Conservation (phyloP, 2,888 invertebrate species). For the Cephus rjabovi region DNA sequence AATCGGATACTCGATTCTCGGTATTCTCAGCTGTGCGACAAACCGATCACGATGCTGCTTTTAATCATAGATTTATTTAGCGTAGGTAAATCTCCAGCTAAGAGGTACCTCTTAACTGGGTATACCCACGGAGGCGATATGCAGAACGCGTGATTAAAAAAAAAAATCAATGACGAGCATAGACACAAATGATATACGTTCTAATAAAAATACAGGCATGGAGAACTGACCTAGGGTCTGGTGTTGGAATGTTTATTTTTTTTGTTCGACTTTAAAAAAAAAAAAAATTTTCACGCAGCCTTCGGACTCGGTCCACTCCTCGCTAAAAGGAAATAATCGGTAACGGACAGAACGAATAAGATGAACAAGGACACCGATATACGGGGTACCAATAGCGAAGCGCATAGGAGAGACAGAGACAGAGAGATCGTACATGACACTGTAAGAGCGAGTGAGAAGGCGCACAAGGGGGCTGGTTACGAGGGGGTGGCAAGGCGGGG, state of each 20-base stretch:
- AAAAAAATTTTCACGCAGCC: not conserved
- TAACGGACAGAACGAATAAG: slow-evolving; percentile 11
- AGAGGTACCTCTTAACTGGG: not conserved
- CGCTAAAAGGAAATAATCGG: not conserved
- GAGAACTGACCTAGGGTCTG: not conserved
- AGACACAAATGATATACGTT: not conserved
- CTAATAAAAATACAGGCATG: not conserved
- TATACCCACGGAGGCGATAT: not conserved
- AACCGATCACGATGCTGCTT: not conserved
- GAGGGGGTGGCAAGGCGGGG: slow-evolving; percentile 17
- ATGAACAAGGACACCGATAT: slow-evolving; percentile 5
- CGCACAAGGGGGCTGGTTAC: not conserved
- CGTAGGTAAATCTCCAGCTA: not conserved
- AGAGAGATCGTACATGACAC: slow-evolving; percentile 1
- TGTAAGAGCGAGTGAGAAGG: not conserved
- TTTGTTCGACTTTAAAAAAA: no score
- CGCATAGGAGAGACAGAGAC: slow-evolving; percentile 15
- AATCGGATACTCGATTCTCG: not conserved
- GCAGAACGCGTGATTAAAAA: not conserved
- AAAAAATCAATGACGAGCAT: not conserved
- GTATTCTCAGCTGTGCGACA: not conserved
- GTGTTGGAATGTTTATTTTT: no score
- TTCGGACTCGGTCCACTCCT: not conserved
- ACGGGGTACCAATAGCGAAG: not conserved
- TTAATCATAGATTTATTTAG: not conserved